A percentile compares a stretch with the other conserved stretches of the same genome.
These are phyloP conservation scores for Dicerorhinus sumatrensis DNA, from an alignment of 2,113 vertebrate genomes.

Conservation along the genomic window DNA sequence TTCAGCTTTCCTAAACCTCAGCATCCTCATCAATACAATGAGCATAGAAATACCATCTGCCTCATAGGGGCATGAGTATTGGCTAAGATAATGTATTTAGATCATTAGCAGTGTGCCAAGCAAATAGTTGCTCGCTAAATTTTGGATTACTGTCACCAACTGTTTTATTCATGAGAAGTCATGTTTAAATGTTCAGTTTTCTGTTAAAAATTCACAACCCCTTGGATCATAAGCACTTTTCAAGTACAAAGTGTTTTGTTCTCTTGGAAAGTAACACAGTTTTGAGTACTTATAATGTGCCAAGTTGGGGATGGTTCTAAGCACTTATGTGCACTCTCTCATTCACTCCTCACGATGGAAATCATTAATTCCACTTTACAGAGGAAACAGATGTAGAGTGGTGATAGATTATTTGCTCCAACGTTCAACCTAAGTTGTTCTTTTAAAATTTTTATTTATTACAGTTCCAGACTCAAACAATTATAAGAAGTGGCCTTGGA, in stretches of 20 bases:
- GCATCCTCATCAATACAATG: neutral
- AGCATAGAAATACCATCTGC: accelerated
- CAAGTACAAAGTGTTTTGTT: neutral
- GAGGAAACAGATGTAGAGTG: neutral
- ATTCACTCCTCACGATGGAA: neutral
- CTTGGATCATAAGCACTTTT: neutral
- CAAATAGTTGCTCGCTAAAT: neutral
- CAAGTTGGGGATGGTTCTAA: neutral
- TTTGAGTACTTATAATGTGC: neutral
- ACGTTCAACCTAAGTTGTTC: neutral
- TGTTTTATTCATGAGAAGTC: neutral
- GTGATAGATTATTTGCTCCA: neutral
- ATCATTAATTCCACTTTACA: neutral
- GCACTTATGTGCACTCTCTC: accelerated
- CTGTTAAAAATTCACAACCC: neutral
- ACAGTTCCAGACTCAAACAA: neutral
- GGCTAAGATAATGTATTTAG: neutral
- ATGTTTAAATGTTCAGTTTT: neutral
- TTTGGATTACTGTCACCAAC: neutral
- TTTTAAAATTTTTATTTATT: neutral
- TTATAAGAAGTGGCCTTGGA: neutral
- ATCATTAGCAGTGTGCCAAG: neutral
- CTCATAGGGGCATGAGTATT: accelerated
- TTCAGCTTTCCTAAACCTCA: neutral
- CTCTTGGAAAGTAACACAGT: neutral